phyloP scores from a whole-genome alignment of 2,113 vertebrate genomes.

The Psittacula cyanocephala region DNA sequence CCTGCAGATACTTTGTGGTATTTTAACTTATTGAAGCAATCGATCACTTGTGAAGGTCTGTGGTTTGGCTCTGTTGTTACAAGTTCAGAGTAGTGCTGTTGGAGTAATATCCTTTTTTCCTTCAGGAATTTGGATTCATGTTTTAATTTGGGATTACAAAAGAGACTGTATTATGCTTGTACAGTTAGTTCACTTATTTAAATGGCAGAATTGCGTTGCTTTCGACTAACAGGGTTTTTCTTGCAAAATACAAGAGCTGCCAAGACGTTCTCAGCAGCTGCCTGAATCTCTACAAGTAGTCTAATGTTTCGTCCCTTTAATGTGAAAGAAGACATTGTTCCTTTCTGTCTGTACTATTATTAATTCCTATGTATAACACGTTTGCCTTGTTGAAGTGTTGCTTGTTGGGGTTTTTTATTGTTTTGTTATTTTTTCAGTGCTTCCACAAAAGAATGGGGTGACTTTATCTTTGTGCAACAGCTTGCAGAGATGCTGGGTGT shows the following conservation, averaged over 20 bases:
- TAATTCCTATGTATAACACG: background rate
- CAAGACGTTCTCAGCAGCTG: constrained; percentile 40
- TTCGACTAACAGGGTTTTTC: background rate
- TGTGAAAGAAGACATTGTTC: constrained; percentile 48
- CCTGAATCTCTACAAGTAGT: background rate
- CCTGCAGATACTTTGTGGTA: background rate
- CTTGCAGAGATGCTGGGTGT: background rate
- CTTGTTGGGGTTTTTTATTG: background rate
- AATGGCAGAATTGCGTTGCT: constrained; percentile 19
- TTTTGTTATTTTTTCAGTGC: background rate
- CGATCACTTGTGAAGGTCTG: background rate
- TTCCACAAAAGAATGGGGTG: background rate
- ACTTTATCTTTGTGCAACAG: background rate
- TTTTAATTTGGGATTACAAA: background rate
- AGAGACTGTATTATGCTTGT: background rate
- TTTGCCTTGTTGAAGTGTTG: background rate
- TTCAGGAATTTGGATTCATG: background rate
- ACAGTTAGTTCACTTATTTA: background rate
- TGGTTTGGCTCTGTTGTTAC: background rate
- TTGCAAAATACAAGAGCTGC: constrained; percentile 3
- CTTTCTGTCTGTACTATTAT: background rate
- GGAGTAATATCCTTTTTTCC: background rate
- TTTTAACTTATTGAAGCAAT: background rate
- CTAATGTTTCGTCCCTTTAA: background rate
- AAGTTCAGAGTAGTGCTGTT: background rate